Base-by-base conservation (phyloP, 1,140 invertebrate species). In the Micrasema longulum region DNA sequence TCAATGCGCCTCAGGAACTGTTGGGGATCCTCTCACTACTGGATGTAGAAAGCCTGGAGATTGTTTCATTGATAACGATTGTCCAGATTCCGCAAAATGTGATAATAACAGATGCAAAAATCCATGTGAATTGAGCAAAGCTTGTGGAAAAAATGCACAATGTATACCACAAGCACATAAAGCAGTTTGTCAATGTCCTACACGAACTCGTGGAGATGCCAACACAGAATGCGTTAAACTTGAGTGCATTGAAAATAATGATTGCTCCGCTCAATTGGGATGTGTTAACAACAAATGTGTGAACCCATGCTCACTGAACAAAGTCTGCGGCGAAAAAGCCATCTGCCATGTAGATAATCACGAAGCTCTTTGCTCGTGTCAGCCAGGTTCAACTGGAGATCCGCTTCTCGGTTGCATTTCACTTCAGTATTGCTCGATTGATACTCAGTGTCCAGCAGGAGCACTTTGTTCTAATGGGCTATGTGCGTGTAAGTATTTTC, bases 341-440 rank as follows among this genome's bases (percentile, higher is more conserved):
- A 87, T 89, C 52, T 95, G 94, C 78, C 83, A 83, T 11, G 86
- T 91, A 0, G 84, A 86, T 60, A 92, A 91, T 79, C 92, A 94
- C 75, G 87, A 91, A n/a, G 91, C 91, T 1, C 84, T 92, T 11
- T 97, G 95, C 78, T 88, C 88, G 5, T 97, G 95, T 79, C 83
- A 89, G 78, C 85, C 92, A 14, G 95, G 94, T 16, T 92, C 89
- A 67, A 95, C 93, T 9, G 95, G 95, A 52, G 93, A 96, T 83
- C 92, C 95, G 14, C 90, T 92, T 66, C 84, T 95, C 31, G 93
- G 93, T 9, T 95, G 94, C 78, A 89, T 93, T 38, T 86, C 88
- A 2, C 84, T 95, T 36, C 91, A 94, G 73, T 93, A 93, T 76
- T 96, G 94, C 79, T 90, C 89, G 52, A 81, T 83, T 74, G 92